These are phyloP conservation scores for Spilosoma lubricipeda DNA, from an alignment of 2,888 invertebrate genomes.

Conservation along the genomic window DNA sequence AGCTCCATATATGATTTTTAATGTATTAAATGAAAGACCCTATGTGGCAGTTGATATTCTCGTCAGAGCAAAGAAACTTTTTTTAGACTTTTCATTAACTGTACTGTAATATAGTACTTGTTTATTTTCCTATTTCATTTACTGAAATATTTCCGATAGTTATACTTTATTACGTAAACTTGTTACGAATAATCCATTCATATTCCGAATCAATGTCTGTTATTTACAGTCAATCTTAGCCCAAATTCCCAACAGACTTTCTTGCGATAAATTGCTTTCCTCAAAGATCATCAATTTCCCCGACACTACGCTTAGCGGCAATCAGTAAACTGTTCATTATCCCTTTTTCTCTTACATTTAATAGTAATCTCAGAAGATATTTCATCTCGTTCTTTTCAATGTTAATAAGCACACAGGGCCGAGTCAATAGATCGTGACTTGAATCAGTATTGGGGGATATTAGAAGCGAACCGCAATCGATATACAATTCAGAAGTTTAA, in stretches of 20 bases:
- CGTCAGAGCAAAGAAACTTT: no score
- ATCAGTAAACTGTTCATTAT: neutral
- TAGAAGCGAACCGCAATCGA: neutral
- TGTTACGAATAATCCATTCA: neutral
- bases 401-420: conserved; percentile 31
- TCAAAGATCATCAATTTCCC: neutral
- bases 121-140: neutral
- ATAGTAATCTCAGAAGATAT: neutral
- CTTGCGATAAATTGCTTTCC: neutral
- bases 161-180: neutral
- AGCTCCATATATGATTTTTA: no score
- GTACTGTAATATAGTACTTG: no score
- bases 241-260: conserved; percentile 1
- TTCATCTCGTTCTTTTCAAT: conserved; percentile 38
- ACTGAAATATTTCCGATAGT: neutral
- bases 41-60: no score
- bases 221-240: conserved; percentile 2
- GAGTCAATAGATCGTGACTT: conserved; percentile 46
- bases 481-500: conserved; percentile 10
- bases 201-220: neutral
- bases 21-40: no score
- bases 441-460: conserved; percentile 39
- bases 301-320: neutral
- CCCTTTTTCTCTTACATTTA: conserved; percentile 22
- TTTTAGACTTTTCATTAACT: no score